These are phyloP conservation scores for Psilopsiagon aurifrons DNA, from an alignment of 2,113 vertebrate genomes.

Conservation along the genomic window DNA sequence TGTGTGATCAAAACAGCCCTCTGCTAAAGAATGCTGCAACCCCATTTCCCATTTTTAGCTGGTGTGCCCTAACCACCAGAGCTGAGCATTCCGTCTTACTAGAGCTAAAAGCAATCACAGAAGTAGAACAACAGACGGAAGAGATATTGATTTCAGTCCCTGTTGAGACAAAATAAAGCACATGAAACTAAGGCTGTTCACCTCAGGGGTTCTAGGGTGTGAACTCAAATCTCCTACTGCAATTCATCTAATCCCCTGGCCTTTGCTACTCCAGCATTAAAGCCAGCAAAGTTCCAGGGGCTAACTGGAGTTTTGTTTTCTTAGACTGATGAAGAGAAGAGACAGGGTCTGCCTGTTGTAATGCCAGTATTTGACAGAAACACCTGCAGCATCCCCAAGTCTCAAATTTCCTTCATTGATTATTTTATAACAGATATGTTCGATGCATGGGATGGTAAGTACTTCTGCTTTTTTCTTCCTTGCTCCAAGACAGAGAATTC, in stretches of 20 bases:
- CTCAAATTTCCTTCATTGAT: constrained; percentile 97
- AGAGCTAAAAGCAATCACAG: background rate
- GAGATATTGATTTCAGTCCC: background rate
- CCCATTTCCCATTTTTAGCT: background rate
- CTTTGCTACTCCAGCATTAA: background rate
- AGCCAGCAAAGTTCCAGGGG: background rate
- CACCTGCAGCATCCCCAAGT: constrained; percentile 96
- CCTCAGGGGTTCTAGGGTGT: background rate
- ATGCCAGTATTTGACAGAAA: constrained; percentile 98
- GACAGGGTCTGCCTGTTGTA: constrained; percentile 91
- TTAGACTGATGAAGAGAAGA: constrained; percentile 96
- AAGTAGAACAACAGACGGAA: background rate
- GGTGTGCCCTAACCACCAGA: background rate
- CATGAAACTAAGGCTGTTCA: background rate
- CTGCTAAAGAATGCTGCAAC: background rate
- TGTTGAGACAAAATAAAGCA: background rate
- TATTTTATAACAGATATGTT: constrained; percentile 99
- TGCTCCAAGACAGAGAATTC: background rate
- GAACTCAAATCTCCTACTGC: background rate
- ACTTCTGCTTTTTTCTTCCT: background rate
- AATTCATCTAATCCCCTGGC: background rate
- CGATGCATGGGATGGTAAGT: constrained; percentile 95
- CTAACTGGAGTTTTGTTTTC: constrained; percentile 59
- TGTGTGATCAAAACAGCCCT: background rate
- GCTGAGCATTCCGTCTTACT: background rate